These are phyloP conservation scores for Arbacia lixula DNA, from an alignment of 53 echinoderm and acorn worm species.

Conservation along the genomic window DNA sequence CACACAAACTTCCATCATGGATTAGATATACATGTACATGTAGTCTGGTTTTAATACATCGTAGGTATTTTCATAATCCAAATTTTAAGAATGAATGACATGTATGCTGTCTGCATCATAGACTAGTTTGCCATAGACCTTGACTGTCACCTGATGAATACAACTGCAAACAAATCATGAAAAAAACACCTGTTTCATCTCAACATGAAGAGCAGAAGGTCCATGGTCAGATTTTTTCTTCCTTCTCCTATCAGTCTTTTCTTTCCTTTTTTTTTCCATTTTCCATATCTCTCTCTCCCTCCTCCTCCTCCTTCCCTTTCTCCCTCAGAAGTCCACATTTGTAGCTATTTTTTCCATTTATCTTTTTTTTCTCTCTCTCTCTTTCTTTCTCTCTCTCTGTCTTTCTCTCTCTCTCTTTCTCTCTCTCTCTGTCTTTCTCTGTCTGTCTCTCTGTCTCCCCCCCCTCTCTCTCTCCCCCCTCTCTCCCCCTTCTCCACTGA, in stretches of 20 bases:
- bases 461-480: neutral
- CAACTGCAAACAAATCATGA: conserved; percentile 29
- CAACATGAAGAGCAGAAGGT: too few relatives aligned
- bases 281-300: neutral
- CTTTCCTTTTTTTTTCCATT: neutral
- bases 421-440: neutral
- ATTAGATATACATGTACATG: too few relatives aligned
- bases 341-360: neutral
- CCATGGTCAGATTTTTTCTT: neutral
- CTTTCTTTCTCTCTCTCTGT: neutral
- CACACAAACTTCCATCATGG: too few relatives aligned
- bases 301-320: neutral
- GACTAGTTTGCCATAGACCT: too few relatives aligned
- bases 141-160: conserved; percentile 16
- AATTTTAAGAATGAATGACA: too few relatives aligned
- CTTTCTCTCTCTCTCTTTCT: neutral
- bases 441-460: too few relatives aligned
- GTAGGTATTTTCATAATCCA: too few relatives aligned
- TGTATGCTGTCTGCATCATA: too few relatives aligned
- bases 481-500: too few relatives aligned
- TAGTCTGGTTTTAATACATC: too few relatives aligned
- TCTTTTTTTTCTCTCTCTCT: neutral
- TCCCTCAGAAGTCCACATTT: neutral
- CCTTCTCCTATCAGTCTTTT: neutral
- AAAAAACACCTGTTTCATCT: conserved; percentile 12